Evolutionary conservation across 2,113 vertebrate genomes (phyloP), one percentile per base, ranked within the genome.

Genomic region (Pedionomus torquatus): DNA sequence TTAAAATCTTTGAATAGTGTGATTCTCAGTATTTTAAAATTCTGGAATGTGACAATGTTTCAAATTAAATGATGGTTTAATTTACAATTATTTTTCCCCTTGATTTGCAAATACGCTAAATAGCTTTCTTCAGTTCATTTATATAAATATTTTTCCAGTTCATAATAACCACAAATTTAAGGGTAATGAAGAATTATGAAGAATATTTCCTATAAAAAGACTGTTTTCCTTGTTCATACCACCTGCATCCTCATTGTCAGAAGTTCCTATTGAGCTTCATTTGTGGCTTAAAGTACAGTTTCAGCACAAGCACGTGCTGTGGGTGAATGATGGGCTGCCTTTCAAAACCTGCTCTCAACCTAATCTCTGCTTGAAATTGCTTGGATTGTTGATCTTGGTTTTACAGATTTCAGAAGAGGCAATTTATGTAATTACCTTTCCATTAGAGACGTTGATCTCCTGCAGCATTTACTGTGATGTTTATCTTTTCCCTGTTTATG

Each of bases 181-280:
- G 49, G 41, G 0, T 46, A 30, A 41, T n/a, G 24, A 54, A 31
- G 19, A 37, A 2, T 61, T 5, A 8, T 0, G 2, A 57, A 37
- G 44, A 7, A 8, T 41, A 1, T 44, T 84, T 78, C 20, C 37
- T 46, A 2, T 0, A 5, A 41, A 41, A 41, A 72, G 63, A 10
- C 43, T 54, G 2, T 9, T 84, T 87, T 46, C 23, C 4, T 3
- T 57, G 26, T 21, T 64, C 25, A 21, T 31, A 5, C 12, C 23
- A 8, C 16, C 14, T 7, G 0, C 43, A 37, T 37, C 37, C 16
- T 2, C 35, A 1, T 18, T 19, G 35, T 24, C 77, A 51, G 31
- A 43, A 60, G 18, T 17, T 82, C 30, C 25, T 46, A 1, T 31
- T 57, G 69, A 39, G 39, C 61, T 85, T 51, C 17, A 5, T 8